These are phyloP conservation scores for Phylloscopus whistleri DNA, from an alignment of 2,113 vertebrate genomes.

Conservation along the genomic window DNA sequence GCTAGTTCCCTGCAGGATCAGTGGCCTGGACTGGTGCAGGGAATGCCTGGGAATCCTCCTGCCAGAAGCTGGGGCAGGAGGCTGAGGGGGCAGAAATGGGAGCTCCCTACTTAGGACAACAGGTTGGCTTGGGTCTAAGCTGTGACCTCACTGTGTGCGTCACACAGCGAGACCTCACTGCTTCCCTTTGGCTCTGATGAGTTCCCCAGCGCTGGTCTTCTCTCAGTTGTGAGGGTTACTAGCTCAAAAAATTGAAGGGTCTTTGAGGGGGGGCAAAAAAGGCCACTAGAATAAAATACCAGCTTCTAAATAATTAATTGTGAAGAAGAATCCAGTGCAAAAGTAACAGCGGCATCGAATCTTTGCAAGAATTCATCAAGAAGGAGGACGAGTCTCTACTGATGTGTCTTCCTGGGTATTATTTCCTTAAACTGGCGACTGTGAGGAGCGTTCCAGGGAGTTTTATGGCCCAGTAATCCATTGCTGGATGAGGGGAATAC, in stretches of 20 bases:
- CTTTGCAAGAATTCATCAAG: not conserved
- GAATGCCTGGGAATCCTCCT: not conserved
- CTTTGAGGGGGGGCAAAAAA: not conserved
- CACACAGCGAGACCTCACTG: rapidly evolving
- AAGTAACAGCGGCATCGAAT: not conserved
- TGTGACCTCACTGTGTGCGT: rapidly evolving
- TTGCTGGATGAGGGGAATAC: conserved; percentile 40
- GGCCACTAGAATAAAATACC: not conserved
- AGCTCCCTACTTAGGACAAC: not conserved
- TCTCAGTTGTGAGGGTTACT: not conserved
- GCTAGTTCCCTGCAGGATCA: not conserved
- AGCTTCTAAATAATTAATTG: not conserved
- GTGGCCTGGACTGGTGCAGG: not conserved
- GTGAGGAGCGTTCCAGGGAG: not conserved
- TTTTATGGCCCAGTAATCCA: conserved; percentile 48
- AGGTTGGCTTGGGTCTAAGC: not conserved
- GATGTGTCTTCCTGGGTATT: not conserved
- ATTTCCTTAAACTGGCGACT: not conserved
- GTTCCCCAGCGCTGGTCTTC: not conserved
- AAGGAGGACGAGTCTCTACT: not conserved
- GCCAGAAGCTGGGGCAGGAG: not conserved
- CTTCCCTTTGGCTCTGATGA: not conserved
- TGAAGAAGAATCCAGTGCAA: not conserved
- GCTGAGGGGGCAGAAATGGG: not conserved
- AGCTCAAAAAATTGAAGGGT: not conserved